Evolutionary conservation across 2,113 vertebrate species (phyloP).

Genomic region (Carlito syrichta): DNA sequence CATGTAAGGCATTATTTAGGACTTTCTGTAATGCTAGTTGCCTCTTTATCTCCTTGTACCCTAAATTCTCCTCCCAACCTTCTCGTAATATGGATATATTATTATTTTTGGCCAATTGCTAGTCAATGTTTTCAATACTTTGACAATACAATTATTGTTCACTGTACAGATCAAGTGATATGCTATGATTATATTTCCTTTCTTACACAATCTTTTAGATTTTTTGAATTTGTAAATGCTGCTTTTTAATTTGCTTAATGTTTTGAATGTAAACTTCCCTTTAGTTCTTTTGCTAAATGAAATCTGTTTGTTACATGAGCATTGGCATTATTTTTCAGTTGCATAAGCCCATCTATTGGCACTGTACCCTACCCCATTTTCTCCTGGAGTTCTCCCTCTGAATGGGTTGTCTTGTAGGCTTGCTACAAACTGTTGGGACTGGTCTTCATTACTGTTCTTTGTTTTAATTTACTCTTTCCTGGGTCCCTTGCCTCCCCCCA

Average conservation of each 20-base stretch:
- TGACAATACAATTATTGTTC: background rate
- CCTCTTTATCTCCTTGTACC: background rate
- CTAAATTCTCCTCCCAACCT: background rate
- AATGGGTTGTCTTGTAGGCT: background rate
- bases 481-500: background rate
- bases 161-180: background rate
- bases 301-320: background rate
- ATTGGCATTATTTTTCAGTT: background rate
- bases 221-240: background rate
- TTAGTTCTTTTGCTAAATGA: background rate
- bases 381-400: background rate
- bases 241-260: conserved; percentile 8
- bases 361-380: background rate
- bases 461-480: background rate
- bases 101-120: background rate
- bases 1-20: background rate
- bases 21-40: background rate
- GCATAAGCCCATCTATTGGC: background rate
- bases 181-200: background rate
- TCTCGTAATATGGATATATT: background rate
- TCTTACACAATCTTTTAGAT: background rate
- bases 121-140: background rate
- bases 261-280: background rate
- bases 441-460: background rate
- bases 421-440: background rate